A percentile compares a stretch with the other conserved stretches of the same genome.
Evolutionary conservation across 2,113 vertebrate species (phyloP).

Genomic region (Pangasianodon gigas): DNA sequence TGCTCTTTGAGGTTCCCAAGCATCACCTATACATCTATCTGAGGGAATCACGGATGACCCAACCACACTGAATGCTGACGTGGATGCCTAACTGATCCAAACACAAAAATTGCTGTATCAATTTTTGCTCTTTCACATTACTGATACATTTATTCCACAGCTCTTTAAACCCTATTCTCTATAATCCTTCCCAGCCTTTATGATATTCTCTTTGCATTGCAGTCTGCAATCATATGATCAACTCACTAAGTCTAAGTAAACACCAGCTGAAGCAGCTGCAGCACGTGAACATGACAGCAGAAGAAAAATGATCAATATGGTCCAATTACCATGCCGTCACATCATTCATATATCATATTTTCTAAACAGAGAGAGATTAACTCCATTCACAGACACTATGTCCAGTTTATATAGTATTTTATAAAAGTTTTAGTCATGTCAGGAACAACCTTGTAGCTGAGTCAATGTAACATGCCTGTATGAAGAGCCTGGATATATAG

Average conservation of each 20-base stretch:
- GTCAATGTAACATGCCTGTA: neutral
- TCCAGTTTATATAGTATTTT: neutral
- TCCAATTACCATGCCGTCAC: neutral
- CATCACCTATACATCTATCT: neutral
- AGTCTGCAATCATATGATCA: constrained; percentile 10
- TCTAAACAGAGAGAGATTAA: neutral
- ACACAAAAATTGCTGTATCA: neutral
- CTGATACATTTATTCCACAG: neutral
- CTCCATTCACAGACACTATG: neutral
- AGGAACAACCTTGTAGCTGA: neutral
- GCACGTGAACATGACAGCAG: neutral
- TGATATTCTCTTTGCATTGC: neutral
- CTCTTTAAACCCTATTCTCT: neutral
- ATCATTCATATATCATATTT: neutral
- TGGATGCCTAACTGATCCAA: neutral
- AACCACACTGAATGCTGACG: neutral
- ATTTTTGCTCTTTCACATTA: neutral
- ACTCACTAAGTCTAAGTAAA: constrained; percentile 16
- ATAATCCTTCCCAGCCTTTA: neutral
- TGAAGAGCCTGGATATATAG: neutral
- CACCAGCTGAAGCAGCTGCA: neutral
- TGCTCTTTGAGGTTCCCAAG: neutral
- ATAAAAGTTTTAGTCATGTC: neutral
- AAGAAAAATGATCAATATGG: neutral
- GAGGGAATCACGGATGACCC: neutral